These are phyloP conservation scores for Cnemophilus loriae DNA, from an alignment of 2,113 vertebrate genomes.

Conservation along the genomic window DNA sequence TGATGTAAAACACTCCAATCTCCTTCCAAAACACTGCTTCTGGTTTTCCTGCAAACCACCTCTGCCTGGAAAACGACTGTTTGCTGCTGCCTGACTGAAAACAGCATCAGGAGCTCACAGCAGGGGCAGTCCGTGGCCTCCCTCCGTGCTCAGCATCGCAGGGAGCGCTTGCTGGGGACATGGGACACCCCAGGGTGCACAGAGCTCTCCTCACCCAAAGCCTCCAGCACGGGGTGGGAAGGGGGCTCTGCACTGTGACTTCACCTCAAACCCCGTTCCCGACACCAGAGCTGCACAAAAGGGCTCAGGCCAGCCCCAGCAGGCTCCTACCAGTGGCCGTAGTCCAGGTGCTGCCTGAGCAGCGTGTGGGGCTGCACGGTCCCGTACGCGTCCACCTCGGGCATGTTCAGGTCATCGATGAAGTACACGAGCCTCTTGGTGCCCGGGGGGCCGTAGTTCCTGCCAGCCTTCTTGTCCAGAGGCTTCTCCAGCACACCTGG, in stretches of 20 bases:
- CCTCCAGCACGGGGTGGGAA: not conserved
- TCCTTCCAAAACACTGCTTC: not conserved
- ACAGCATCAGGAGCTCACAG: not conserved
- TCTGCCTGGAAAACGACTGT: not conserved
- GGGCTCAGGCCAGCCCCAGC: accelerated
- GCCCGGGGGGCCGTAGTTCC: conserved; percentile 85
- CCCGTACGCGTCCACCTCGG: conserved; percentile 87
- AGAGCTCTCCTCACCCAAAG: accelerated
- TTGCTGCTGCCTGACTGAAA: not conserved
- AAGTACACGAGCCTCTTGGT: conserved; percentile 89
- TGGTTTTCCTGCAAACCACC: not conserved
- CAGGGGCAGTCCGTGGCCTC: not conserved
- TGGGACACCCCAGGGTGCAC: not conserved
- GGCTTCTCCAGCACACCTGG: conserved; percentile 89
- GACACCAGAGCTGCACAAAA: too few species aligned
- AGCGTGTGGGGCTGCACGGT: conserved; percentile 93
- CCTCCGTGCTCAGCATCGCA: accelerated
- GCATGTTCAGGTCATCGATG: conserved; percentile 96
- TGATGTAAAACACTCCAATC: not conserved
- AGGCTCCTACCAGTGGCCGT: conserved; percentile 85
- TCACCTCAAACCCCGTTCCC: not conserved
- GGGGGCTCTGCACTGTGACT: accelerated
- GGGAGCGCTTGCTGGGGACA: not conserved
- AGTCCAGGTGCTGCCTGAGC: conserved; percentile 93
- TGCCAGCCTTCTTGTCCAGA: conserved; percentile 93